Base-by-base conservation (phyloP, 2,113 vertebrate species). In the Caracal caracal region DNA sequence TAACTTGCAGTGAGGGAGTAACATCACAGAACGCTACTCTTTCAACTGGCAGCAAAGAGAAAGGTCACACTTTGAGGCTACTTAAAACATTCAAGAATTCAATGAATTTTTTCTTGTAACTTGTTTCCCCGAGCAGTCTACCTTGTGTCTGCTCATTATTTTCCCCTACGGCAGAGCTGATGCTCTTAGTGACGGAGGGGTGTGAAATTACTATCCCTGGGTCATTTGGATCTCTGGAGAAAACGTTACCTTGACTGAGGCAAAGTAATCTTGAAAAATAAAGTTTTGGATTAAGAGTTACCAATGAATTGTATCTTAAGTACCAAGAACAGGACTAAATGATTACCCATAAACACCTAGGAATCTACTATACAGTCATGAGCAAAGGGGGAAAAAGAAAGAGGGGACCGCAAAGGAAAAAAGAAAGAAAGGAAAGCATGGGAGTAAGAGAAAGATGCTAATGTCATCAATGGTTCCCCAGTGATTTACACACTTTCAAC, bases 261-360 rank as follows among this genome's bases (percentile, higher is more conserved):
- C 79, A 51, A 81, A 83, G 40, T 24, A 51, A 61, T 71, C 65
- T 93, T 76, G 43, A 80, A 61, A 83, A 63, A n/a, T 35, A 68
- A 81, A 79, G 37, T 30, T 96, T 19, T 71, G 28, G 28, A 28
- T 33, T n/a, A 83, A 83, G 66, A 73, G 43, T 10, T 71, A 66
- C 43, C n/a, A 43, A 59, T 26, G 33, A 68, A 53, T 2, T 40
- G 6, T 76, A 19, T 78, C 73, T 35, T 47, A 43, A 82, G 70
- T 37, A 71, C 1, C 13, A 70, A n/a, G 79, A 28, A 70, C 0
- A 40, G 59, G 16, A 56, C 16, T 75, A 70, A 90, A 33, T 56
- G 33, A 78, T 49, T 47, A n/a, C 63, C 83, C 63, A 26, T 1
- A 28, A 79, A 79, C 33, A 71, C 24, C 22, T 16, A 66, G 22